Percentiles rank a stretch among this genome's conserved stretches.
Evolutionary conservation across 2,797 vertebrate species (phyloP).

Genomic region (Acomys russatus): DNA sequence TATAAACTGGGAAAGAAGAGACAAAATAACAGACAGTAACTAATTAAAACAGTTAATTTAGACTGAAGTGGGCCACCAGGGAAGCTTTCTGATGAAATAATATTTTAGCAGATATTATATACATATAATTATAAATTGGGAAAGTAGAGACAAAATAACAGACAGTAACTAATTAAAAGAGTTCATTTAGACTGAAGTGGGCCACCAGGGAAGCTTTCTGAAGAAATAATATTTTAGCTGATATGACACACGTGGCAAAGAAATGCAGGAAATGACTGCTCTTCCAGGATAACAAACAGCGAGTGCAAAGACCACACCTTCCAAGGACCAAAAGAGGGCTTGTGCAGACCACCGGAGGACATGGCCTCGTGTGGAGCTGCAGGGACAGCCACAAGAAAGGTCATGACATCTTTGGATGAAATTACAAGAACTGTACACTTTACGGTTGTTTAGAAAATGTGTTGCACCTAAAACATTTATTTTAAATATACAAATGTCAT

Average conservation of each 20-base stretch:
- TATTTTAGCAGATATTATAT: not conserved
- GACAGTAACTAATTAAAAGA: not conserved
- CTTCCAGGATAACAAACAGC: not conserved
- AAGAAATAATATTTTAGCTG: not conserved
- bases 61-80: not conserved
- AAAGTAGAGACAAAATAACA: not conserved
- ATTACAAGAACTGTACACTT: constrained; percentile 11
- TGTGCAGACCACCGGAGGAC: too few relatives aligned
- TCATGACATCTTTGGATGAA: not conserved
- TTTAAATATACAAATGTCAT: constrained; percentile 82
- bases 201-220: not conserved
- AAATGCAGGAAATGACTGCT: not conserved
- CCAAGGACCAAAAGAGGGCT: too few relatives aligned
- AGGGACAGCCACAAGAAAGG: not conserved
- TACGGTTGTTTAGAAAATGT: constrained; percentile 83
- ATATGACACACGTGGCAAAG: not conserved
- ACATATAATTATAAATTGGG: not conserved
- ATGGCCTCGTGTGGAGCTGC: not conserved
- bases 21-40: not conserved
- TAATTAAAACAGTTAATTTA: not conserved
- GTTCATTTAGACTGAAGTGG: not conserved
- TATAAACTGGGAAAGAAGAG: not conserved
- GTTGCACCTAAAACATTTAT: constrained; percentile 77
- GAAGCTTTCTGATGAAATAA: constrained; percentile 5
- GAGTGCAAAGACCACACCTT: not conserved